Conservation (phyloP, 2,888 invertebrate genomes). For the Quadroppia sp. region DNA sequence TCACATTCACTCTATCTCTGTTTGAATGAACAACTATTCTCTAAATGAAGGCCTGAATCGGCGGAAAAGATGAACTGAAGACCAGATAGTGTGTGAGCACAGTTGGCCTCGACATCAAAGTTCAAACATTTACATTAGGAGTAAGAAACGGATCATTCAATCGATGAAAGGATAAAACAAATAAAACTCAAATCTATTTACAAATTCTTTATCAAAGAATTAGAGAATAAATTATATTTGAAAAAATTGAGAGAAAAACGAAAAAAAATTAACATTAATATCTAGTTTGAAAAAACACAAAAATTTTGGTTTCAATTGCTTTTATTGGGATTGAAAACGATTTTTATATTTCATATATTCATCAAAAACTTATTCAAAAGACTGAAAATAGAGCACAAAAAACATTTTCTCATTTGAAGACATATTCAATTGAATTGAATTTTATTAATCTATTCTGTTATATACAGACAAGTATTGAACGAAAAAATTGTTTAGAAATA, state of each 20-base stretch:
- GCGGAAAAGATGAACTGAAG: background rate
- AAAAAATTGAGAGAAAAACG: too few species aligned
- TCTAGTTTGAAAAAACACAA: background rate
- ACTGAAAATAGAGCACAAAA: background rate
- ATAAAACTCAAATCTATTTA: background rate
- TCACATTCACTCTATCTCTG: background rate
- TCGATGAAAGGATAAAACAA: background rate
- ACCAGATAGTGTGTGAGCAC: background rate
- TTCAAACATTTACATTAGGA: slow-evolving; percentile 13
- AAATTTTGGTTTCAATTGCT: background rate
- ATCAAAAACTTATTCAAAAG: background rate
- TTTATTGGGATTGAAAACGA: too few species aligned
- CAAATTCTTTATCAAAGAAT: too few species aligned
- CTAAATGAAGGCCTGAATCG: background rate
- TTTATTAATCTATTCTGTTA: background rate
- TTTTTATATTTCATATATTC: too few species aligned
- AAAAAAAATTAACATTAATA: too few species aligned
- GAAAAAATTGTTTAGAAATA: background rate
- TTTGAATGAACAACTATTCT: background rate
- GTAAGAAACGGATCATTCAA: background rate
- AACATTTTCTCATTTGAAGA: background rate
- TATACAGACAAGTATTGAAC: background rate
- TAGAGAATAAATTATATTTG: too few species aligned
- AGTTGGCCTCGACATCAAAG: background rate
- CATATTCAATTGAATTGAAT: background rate